Evolutionary conservation across 2,888 invertebrate species (phyloP).

Genomic region (Troides aeacus): DNA sequence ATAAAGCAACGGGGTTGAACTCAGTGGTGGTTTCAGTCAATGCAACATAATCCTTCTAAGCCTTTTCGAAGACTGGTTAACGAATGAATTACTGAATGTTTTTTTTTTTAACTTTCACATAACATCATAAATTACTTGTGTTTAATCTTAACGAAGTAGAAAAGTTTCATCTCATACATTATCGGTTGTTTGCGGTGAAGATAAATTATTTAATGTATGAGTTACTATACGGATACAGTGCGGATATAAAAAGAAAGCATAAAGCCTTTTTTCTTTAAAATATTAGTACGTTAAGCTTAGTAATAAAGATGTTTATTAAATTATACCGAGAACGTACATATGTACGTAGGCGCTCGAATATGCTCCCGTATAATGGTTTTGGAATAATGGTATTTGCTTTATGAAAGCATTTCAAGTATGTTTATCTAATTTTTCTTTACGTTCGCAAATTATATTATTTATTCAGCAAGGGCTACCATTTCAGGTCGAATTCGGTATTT

Average conservation of each 20-base stretch:
- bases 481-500: neutral
- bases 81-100: no score
- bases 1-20: no score
- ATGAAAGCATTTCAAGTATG: neutral
- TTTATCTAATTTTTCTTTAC: neutral
- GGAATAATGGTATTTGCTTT: neutral
- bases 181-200: no score
- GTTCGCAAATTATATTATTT: slow-evolving; percentile 1
- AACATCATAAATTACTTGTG: no score
- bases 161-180: no score
- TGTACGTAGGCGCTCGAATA: neutral
- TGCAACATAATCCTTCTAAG: no score
- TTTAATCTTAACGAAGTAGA: no score
- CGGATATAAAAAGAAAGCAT: neutral
- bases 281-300: neutral
- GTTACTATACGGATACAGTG: neutral
- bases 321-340: neutral
- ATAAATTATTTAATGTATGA: neutral
- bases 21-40: no score
- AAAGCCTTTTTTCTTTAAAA: neutral
- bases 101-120: no score
- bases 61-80: no score
- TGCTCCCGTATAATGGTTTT: slow-evolving; percentile 1
- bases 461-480: neutral
- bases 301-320: neutral